Base-by-base conservation (phyloP, 2,113 vertebrate species). In the Leptodactylus fuscus region DNA sequence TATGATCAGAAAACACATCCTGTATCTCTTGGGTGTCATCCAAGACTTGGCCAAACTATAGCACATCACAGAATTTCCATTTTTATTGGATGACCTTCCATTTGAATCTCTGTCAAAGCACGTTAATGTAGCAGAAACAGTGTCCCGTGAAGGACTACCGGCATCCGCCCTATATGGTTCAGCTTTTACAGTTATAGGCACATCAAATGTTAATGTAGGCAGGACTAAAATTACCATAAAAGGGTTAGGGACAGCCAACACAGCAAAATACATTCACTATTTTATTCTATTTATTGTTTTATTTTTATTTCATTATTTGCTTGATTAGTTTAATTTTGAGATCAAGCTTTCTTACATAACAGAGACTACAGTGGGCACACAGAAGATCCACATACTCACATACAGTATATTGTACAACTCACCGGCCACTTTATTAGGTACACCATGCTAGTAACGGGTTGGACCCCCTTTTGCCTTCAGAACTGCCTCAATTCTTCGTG, bases 71-170 rank as follows among this genome's bases (percentile, higher is more conserved):
- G 74, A 77, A 77, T 51, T 77, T 77, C 48, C 29, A 77, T 77
- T 49, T 51, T 77, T 51, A 77, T 51, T 53, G 48, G 74, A 77
- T 77, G 48, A 77, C 48, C 74, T 77, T 77, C 74, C 74, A 77
- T 51, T 51, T 51, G 46, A 49, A 77, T 51, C 48, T 49, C 74
- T 77, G 74, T 77, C 74, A 77, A 51, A 53, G 29, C 46, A 22
- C 9, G 27, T 77, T 77, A 51, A 77, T 77, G 29, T 77, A 77
- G 16, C 16, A 77, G 74, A 53, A 51, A 29, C 48, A 8, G 24
- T 34, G 74, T 77, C 74, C 74, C 74, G 48, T 77, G 74, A 77
- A 77, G 74, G 74, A 77, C 74, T 77, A 18, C 27, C 18, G 0
- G 27, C 46, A 53, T 34, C 24, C 46, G 44, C 24, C 71, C 44